A percentile compares a stretch with the other conserved stretches of the same genome.
Evolutionary conservation across 2,888 invertebrate species (phyloP).

Genomic region (Chorisops tibialis): DNA sequence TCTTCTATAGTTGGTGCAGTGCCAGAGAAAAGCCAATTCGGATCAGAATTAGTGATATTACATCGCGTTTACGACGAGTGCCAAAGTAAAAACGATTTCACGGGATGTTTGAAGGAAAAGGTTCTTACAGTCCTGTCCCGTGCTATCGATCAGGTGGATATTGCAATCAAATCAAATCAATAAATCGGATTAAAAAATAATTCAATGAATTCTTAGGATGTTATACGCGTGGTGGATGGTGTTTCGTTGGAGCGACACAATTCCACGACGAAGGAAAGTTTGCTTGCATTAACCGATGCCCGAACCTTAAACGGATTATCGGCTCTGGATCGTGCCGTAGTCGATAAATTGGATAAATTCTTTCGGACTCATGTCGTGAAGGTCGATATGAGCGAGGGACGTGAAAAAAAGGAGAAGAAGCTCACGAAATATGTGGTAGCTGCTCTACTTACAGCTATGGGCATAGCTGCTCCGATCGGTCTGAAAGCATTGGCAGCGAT

Average conservation of each 20-base stretch:
- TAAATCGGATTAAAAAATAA: neutral
- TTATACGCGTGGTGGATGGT: conserved; percentile 61
- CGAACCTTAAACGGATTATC: conserved; percentile 58
- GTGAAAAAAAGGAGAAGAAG: conserved; percentile 54
- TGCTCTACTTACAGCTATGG: conserved; percentile 62
- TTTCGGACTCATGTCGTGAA: conserved; percentile 63
- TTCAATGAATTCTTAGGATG: conserved; percentile 50
- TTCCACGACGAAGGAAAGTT: conserved; percentile 52
- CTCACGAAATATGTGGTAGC: conserved; percentile 58
- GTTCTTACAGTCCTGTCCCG: conserved; percentile 59
- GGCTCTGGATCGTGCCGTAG: conserved; percentile 55
- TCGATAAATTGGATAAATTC: conserved; percentile 57
- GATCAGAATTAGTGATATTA: conserved; percentile 59
- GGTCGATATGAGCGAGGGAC: conserved; percentile 55
- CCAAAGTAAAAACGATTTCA: conserved; percentile 59
- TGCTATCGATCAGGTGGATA: conserved; percentile 58
- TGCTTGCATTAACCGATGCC: conserved; percentile 55
- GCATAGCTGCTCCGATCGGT: conserved; percentile 66
- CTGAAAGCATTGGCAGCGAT: conserved; percentile 67
- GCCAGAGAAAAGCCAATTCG: conserved; percentile 49
- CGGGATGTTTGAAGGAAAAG: conserved; percentile 61
- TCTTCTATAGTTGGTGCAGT: conserved; percentile 30
- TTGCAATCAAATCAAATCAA: neutral
- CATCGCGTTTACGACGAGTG: conserved; percentile 64
- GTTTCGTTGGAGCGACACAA: conserved; percentile 60